Base-by-base conservation (phyloP, 2,113 vertebrate species). In the Chauna torquata region DNA sequence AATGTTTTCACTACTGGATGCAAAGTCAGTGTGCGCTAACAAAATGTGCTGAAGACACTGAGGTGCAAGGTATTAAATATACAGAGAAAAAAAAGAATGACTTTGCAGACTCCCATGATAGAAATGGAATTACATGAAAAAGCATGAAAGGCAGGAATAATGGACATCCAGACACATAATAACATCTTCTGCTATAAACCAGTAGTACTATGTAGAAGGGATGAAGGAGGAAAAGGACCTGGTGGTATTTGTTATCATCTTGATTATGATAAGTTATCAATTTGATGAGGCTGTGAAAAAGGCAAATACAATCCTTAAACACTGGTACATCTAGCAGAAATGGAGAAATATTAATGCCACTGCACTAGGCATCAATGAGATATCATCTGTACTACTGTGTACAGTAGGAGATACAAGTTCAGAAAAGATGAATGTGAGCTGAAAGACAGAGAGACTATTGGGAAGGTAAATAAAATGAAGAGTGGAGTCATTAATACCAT, bases 321-420 rank as follows among this genome's bases (percentile, higher is more conserved):
- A 47, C 64, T 30, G 40, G 54, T 85, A 80, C 80, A 38, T 49
- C 65, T 72, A 70, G 93, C 74, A 96, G 92, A 95, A 95, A 93
- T 72, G 24, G 90, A 94, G 90, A 96, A 69, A 47, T 82, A 94
- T 72, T 94, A 90, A 94, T 90, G 54, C 54, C 70, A 80, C 34
- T 1, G 24, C 58, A 82, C 69, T 72, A 95, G 45, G 54, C 30
- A 89, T 57, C 65, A 76, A n/a, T 23, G 81, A 76, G 65, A 36
- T 79, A 90, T 38, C 69, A 84, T 68, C 81, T 85, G 47, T 52
- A 69, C 28, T 34, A 23, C 22, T 36, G n/a, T 44, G 30, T 85
- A 19, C 64, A n/a, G 64, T 20, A 54, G 69, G 52, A 81, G 28
- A 66, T 23, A 47, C 2, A 28, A 72, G 61, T 28, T 40, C 68